phyloP scores from a whole-genome alignment of 2,797 vertebrate genomes.

The Anas acuta region DNA sequence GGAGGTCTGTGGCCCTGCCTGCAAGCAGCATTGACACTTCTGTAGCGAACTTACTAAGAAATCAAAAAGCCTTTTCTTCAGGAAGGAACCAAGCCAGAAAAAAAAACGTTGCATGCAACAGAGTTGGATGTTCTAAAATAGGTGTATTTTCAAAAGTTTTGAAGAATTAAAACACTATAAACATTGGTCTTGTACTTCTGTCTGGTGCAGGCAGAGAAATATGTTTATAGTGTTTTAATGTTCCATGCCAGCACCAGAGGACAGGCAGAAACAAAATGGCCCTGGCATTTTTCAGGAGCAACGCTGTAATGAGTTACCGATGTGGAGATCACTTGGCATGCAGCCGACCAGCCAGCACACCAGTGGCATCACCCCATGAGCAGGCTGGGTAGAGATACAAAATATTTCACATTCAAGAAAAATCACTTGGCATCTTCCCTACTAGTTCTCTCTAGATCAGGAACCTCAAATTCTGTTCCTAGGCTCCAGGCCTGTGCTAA shows the following conservation, averaged over 20 bases:
- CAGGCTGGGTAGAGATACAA: neutral
- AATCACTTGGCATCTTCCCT: neutral
- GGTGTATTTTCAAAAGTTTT: neutral
- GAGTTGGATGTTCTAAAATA: neutral
- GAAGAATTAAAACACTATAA: neutral
- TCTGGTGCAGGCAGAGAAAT: no score
- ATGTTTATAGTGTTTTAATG: no score
- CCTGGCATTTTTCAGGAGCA: slow-evolving; percentile 37
- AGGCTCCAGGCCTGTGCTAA: neutral
- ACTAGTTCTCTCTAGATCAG: neutral
- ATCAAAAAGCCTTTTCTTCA: neutral
- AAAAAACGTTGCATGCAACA: neutral
- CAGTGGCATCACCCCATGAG: neutral
- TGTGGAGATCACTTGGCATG: neutral
- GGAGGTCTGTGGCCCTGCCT: neutral
- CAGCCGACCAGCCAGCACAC: neutral
- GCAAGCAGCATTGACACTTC: neutral
- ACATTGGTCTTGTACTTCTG: no score
- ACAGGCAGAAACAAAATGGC: neutral
- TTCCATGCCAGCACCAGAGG: neutral
- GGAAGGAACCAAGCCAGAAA: neutral
- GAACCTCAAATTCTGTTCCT: neutral
- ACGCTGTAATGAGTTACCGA: neutral
- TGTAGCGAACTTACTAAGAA: neutral
- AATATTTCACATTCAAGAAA: neutral